Evolutionary conservation across 2,888 invertebrate species (phyloP).

Genomic region (Sthenelais limicola): DNA sequence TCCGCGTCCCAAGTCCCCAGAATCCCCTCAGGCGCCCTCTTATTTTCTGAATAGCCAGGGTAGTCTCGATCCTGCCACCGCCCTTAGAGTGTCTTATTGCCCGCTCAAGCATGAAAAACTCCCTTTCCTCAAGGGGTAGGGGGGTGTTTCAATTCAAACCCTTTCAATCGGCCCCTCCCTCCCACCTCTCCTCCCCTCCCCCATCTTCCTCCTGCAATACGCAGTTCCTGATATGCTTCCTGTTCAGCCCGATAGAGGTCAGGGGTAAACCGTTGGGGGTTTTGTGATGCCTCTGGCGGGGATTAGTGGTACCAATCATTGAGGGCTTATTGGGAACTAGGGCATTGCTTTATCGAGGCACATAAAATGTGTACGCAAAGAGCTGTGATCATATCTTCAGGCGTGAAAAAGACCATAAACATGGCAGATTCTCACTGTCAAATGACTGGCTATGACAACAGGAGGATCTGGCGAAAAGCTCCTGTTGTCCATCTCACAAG

Average conservation of each 20-base stretch:
- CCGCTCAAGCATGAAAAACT: slow-evolving; percentile 26
- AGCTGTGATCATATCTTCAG: slow-evolving; percentile 11
- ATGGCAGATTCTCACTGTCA: neutral
- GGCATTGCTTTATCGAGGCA: slow-evolving; percentile 23
- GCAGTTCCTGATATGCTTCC: neutral
- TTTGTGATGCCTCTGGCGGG: slow-evolving; percentile 3
- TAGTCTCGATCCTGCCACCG: slow-evolving; percentile 9
- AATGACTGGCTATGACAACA: too few species aligned
- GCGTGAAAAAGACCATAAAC: neutral
- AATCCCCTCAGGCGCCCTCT: slow-evolving; percentile 5
- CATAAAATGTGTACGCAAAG: slow-evolving; percentile 29
- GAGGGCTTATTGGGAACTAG: neutral
- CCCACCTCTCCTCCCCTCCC: slow-evolving; percentile 1
- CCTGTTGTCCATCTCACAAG: too few species aligned
- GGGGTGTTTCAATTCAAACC: neutral
- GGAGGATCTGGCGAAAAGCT: too few species aligned
- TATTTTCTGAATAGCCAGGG: slow-evolving; percentile 12
- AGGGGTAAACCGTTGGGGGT: slow-evolving; percentile 24
- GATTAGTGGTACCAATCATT: slow-evolving; percentile 32
- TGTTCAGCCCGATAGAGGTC: slow-evolving; percentile 26
- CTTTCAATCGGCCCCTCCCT: slow-evolving; percentile 4
- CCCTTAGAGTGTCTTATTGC: slow-evolving; percentile 11
- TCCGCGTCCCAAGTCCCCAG: neutral
- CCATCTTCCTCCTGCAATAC: neutral
- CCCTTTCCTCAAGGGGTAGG: slow-evolving; percentile 25